Evolutionary conservation across 2,888 invertebrate genomes (phyloP).

Genomic region (Norana najaformis): DNA sequence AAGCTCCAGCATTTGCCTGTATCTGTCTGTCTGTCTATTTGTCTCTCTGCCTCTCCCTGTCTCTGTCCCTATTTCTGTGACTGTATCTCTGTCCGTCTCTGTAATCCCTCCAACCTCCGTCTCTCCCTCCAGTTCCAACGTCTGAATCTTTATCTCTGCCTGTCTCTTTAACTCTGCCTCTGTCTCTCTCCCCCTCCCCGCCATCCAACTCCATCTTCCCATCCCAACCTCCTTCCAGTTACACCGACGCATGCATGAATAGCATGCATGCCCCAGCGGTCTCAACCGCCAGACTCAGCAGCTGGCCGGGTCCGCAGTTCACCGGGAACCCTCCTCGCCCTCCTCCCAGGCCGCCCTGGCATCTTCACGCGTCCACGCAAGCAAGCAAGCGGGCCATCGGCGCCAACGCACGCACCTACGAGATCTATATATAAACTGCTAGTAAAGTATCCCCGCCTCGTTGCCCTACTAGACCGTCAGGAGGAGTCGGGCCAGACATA

Average conservation of each 20-base stretch:
- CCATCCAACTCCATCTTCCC: not conserved
- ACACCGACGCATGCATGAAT: not conserved
- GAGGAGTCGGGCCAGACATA: not conserved
- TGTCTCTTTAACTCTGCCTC: not conserved
- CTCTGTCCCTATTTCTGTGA: not conserved
- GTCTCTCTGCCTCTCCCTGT: not conserved
- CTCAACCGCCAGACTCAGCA: too few species aligned
- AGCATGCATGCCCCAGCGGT: not conserved
- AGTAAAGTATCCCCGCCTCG: not conserved
- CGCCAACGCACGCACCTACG: not conserved
- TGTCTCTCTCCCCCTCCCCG: not conserved
- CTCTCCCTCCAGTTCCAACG: too few species aligned
- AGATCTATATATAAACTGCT: not conserved
- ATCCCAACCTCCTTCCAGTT: too few species aligned
- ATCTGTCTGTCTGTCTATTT: not conserved
- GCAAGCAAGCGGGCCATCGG: not conserved
- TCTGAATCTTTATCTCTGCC: not conserved
- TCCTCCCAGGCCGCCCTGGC: not conserved
- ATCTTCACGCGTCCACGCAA: not conserved
- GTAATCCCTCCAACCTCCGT: not conserved
- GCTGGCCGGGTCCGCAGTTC: too few species aligned
- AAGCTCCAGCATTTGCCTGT: not conserved
- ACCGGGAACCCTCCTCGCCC: not conserved
- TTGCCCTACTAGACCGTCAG: not conserved
- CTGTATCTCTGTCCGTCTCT: not conserved